These are phyloP conservation scores for Istiophorus platypterus DNA, from an alignment of 2,113 vertebrate genomes.

Conservation along the genomic window DNA sequence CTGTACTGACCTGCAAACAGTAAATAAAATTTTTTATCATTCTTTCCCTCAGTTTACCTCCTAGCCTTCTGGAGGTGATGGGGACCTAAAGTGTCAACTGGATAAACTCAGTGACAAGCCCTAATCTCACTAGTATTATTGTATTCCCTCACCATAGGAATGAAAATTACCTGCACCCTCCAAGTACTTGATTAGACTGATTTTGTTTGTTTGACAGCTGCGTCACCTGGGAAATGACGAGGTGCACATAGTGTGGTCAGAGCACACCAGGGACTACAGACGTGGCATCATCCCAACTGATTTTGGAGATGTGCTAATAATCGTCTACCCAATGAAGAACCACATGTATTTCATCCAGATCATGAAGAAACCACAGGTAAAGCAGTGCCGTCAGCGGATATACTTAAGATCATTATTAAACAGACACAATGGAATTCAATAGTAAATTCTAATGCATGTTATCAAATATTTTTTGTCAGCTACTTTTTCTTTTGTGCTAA, in stretches of 20 bases:
- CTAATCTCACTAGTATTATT: conserved; percentile 47
- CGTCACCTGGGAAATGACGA: conserved; percentile 99
- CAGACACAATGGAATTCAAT: background rate
- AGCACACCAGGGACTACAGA: conserved; percentile 97
- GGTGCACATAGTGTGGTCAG: conserved; percentile 99
- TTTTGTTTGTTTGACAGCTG: conserved; percentile 88
- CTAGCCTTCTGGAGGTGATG: background rate
- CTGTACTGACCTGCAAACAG: background rate
- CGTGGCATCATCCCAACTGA: conserved; percentile 97
- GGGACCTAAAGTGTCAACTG: background rate
- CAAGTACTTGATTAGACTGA: conserved; percentile 60
- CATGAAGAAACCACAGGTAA: conserved; percentile 97
- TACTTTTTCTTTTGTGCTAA: background rate
- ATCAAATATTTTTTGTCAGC: background rate
- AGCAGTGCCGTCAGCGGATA: background rate
- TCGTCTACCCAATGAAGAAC: conserved; percentile 99
- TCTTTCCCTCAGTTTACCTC: background rate
- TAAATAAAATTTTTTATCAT: conserved; percentile 17
- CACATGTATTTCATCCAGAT: conserved; percentile 97
- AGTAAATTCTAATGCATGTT: background rate
- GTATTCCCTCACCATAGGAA: conserved; percentile 35
- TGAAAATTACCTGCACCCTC: conserved; percentile 42
- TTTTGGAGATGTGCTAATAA: conserved; percentile 97
- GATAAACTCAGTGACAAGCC: conserved; percentile 11
- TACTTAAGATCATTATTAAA: background rate